Conservation (phyloP, 1,140 invertebrate species). For the Acromyrmex charruanus region DNA sequence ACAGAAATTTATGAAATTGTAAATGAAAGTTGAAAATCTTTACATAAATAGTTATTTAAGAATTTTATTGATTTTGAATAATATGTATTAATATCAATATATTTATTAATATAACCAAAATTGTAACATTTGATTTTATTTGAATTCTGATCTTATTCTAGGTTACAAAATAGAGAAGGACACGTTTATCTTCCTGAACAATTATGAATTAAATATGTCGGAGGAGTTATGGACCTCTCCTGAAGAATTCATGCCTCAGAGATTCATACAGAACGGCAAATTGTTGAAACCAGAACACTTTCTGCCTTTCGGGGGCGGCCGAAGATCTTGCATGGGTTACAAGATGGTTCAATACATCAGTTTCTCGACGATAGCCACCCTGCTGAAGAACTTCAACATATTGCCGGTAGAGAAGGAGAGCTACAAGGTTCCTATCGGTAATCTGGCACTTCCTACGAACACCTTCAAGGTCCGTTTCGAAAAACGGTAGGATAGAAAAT, state of each 20-base stretch:
- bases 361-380: constrained; percentile 91
- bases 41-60: background rate
- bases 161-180: constrained; percentile 92
- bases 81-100: background rate
- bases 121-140: background rate
- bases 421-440: constrained; percentile 88
- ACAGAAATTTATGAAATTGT: background rate
- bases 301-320: constrained; percentile 95
- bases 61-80: background rate
- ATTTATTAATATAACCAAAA: constrained; percentile 13
- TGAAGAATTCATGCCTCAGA: constrained; percentile 88
- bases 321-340: constrained; percentile 95
- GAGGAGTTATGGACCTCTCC: constrained; percentile 89
- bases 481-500: constrained; percentile 81
- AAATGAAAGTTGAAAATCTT: background rate
- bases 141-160: constrained; percentile 64
- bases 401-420: constrained; percentile 86
- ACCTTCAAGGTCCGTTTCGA: constrained; percentile 89
- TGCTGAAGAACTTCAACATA: constrained; percentile 93
- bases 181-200: constrained; percentile 95
- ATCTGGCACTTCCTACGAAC: constrained; percentile 90
- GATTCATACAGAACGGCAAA: constrained; percentile 90
- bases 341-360: constrained; percentile 92
- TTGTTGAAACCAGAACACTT: constrained; percentile 89
- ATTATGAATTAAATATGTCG: constrained; percentile 94